Conservation (phyloP, 2,888 invertebrate species). For the Leptogaster cylindrica region DNA sequence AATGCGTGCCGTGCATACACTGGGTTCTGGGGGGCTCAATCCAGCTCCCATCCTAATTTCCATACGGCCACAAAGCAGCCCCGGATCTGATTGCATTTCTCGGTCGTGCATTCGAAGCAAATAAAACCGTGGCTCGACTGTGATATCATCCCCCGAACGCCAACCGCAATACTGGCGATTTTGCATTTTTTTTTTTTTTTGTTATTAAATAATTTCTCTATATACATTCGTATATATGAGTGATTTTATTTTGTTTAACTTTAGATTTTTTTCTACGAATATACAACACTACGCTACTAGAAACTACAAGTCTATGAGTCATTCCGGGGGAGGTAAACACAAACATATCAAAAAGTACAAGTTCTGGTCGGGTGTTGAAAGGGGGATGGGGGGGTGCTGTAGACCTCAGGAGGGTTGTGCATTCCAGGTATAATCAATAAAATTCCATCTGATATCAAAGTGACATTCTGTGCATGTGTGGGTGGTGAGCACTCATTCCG, state of each 20-base stretch:
- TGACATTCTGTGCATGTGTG: constrained; percentile 23
- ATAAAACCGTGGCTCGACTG: background rate
- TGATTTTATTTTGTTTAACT: background rate
- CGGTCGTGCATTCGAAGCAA: background rate
- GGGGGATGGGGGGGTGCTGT: constrained; percentile 5
- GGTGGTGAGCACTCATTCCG: background rate
- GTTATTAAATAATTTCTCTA: background rate
- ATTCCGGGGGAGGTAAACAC: constrained; percentile 2
- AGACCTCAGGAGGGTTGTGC: constrained; percentile 1
- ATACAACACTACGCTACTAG: constrained; percentile 14
- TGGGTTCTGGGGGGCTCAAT: background rate
- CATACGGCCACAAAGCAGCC: constrained; percentile 22
- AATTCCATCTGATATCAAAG: constrained; percentile 22
- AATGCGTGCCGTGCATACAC: constrained; percentile 15
- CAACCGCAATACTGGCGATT: too few relatives aligned
- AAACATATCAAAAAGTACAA: constrained; percentile 11
- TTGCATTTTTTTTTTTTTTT: constrained; percentile 4
- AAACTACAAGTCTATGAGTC: constrained; percentile 26
- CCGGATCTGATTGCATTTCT: background rate
- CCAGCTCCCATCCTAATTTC: constrained; percentile 11
- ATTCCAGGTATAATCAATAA: constrained; percentile 31
- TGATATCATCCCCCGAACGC: background rate
- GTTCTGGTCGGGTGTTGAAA: too few relatives aligned
- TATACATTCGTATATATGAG: background rate
- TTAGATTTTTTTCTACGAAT: background rate